Evolutionary conservation across 2,888 invertebrate species (phyloP), one percentile per base, ranked within the genome.

Genomic region (Coremacera marginata): DNA sequence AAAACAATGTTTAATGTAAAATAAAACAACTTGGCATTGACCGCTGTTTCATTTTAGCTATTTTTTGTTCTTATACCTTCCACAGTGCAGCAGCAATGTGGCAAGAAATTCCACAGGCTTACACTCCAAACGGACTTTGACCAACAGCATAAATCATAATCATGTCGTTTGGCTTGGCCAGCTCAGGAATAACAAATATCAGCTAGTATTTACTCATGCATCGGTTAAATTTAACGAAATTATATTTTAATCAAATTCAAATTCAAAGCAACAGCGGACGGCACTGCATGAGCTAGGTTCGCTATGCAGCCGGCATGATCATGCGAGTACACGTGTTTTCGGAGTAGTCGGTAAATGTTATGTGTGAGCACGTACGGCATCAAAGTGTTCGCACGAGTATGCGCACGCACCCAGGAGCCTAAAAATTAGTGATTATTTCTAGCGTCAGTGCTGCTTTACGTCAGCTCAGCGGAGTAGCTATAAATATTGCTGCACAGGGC

Each of bases 311-410:
- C 75, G 77, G 83, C 82, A 86, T 87, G 85, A 86, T 83, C 85
- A 86, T 84, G 85, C 85, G 82, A 84, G 83, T 86, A 87, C 86
- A 86, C 86, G 82, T 86, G 86, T 86, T 86, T 86, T 82, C 82
- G 82, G 83, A 83, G 84, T 86, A 87, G 87, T 86, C 86, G 83
- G 84, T 83, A 82, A 81, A 82, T 84, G 82, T 82, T 78, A 80
- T 79, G 83, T 82, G 79, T 81, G 82, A 84, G 82, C 86, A 86
- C 86, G 86, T 86, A 87, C 65, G 7, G 8, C 67, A 37, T 16
- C 67, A 37, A 22, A 67, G 67, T 37, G 62, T 81, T 83, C 81
- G 79, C 80, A 82, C 80, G 80, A 75, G 78, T 76, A 78, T 79
- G 80, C 79, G 70, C 78, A 78, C 22, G 52, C 62, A 72, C 60